These are phyloP conservation scores for Lytechinus pictus DNA, from an alignment of 35 echinoderm and acorn worm genomes.

Conservation along the genomic window DNA sequence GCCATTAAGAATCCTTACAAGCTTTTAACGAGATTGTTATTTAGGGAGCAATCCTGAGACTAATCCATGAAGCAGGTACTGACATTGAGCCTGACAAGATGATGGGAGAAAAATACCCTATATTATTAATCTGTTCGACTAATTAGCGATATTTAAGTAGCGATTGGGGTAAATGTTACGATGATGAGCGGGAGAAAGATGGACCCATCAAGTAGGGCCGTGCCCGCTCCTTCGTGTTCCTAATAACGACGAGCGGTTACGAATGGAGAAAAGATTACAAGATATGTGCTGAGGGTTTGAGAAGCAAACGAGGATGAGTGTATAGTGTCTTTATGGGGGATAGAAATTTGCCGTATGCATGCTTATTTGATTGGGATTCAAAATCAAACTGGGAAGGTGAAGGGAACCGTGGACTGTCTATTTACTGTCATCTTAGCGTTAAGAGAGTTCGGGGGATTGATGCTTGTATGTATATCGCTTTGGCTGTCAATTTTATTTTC, in stretches of 20 bases:
- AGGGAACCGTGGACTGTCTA: background rate
- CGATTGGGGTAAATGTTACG: background rate
- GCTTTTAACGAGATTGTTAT: constrained; percentile 5
- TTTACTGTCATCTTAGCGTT: constrained; percentile 3
- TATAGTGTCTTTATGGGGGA: background rate
- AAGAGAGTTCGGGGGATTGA: background rate
- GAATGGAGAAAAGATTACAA: background rate
- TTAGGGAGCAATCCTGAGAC: background rate
- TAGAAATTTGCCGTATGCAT: background rate
- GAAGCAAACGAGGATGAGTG: background rate
- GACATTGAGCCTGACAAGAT: background rate
- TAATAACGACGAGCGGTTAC: background rate
- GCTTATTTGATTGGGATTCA: background rate
- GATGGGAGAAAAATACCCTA: constrained; percentile 1
- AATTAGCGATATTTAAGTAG: constrained; percentile 14
- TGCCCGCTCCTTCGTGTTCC: background rate
- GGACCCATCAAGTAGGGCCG: background rate
- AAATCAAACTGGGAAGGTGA: background rate
- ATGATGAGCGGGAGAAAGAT: background rate
- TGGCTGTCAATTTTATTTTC: background rate
- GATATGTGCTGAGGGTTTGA: background rate
- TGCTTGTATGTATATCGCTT: background rate
- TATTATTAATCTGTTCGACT: background rate
- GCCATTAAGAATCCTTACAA: constrained; percentile 4
- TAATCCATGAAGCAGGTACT: background rate